Evolutionary conservation across 1,140 invertebrate genomes (phyloP), one percentile per base, ranked within the genome.

Genomic region (Drosophila carrolli): DNA sequence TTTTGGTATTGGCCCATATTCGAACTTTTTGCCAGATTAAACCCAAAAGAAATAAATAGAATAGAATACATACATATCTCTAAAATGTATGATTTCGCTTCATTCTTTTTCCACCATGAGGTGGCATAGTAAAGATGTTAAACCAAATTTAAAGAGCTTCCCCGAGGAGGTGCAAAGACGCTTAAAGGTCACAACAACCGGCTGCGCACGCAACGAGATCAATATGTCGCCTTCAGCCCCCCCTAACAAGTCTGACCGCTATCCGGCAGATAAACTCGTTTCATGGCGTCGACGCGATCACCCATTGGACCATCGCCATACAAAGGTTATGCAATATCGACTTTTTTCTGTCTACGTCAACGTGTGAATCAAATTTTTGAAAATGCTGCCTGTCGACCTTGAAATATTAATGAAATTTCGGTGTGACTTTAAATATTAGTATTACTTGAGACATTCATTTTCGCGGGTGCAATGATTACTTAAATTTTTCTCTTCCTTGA

Each of bases 161-260:
- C 48, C 58, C 23, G 38, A 44, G 53, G 46, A 57, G 40, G 71
- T 71, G 65, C 66, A 84, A 68, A 88, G 66, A 41, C 76, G 32
- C 73, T 83, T 86, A 89, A 88, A 88, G 84, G 84, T 90, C 84
- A 89, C 50, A 14, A 50, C 66, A 83, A 86, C 79, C 83, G 72
- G 83, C 83, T 84, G 58, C 29, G 46, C 73, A 84, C 84, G 84
- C 80, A 89, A 65, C 40, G 71, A 62, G 55, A 65, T 56, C 35
- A 56, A 65, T 63, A 60, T 67, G 47, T 55, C 58, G 56, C 58
- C 23, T 32, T 38, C 35, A 41, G 47, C 43, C 13, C 43, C 47
- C 72, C 38, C 9, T 10, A 66, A 68, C 65, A 54, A 38, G 65
- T 68, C 65, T 54, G 65, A 68, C 65, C 59, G 65, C 61, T 68